These are phyloP conservation scores for Alloplasta piceator DNA, from an alignment of 2,888 invertebrate genomes.

Conservation along the genomic window DNA sequence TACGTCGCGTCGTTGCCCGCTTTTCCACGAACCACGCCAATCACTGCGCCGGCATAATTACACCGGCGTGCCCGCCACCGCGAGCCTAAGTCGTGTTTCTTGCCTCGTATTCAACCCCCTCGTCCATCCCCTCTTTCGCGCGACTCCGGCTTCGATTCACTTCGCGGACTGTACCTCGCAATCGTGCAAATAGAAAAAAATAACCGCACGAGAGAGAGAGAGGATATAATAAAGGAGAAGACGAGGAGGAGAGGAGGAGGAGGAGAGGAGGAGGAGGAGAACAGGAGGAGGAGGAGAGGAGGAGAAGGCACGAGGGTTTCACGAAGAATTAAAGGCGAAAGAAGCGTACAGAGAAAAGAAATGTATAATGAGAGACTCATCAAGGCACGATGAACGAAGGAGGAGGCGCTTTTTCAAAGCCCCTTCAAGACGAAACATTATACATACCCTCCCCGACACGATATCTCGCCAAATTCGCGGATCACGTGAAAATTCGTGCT, in stretches of 20 bases:
- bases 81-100: constrained; percentile 77
- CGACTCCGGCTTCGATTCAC: constrained; percentile 20
- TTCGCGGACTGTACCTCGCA: constrained; percentile 72
- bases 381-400: constrained; percentile 30
- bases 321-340: constrained; percentile 58
- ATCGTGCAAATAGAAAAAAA: constrained; percentile 68
- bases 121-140: constrained; percentile 17
- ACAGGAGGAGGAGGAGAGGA: no score
- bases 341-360: constrained; percentile 52
- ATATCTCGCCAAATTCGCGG: constrained; percentile 26
- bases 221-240: constrained; percentile 49
- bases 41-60: constrained; percentile 82
- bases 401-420: background rate
- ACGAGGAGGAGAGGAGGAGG: constrained; percentile 17
- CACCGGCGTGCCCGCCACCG: constrained; percentile 76
- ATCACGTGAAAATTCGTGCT: constrained; percentile 51
- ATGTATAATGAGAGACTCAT: constrained; percentile 60
- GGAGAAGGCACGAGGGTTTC: constrained; percentile 52
- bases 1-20: constrained; percentile 69
- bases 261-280: constrained; percentile 27
- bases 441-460: constrained; percentile 17
- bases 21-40: constrained; percentile 82
- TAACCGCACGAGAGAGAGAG: constrained; percentile 52
- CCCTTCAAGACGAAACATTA: background rate
- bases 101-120: constrained; percentile 67